These are phyloP conservation scores for Platynereis dumerilii DNA, from an alignment of 2,888 invertebrate species.

Conservation along the genomic window DNA sequence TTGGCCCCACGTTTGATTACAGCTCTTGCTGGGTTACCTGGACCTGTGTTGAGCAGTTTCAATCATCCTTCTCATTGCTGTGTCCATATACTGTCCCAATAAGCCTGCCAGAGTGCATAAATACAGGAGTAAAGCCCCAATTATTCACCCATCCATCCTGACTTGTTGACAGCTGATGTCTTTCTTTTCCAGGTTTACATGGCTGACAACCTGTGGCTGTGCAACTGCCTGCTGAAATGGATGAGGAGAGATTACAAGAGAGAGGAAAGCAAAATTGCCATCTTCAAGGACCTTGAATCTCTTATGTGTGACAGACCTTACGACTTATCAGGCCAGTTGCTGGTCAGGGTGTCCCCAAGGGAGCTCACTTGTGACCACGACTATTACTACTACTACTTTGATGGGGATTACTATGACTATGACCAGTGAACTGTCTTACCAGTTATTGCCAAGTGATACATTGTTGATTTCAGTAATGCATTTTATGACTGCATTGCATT, in stretches of 20 bases:
- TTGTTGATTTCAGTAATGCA: too few species aligned
- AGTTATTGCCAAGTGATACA: too few species aligned
- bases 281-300: slow-evolving; percentile 16
- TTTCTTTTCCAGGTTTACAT: slow-evolving; percentile 11
- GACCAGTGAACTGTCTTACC: slow-evolving; percentile 10
- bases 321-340: slow-evolving; percentile 11
- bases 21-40: too few species aligned
- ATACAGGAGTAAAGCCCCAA: too few species aligned
- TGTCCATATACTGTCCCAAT: too few species aligned
- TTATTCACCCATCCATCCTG: too few species aligned
- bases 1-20: too few species aligned
- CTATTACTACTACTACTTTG: slow-evolving; percentile 32
- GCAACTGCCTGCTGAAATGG: slow-evolving; percentile 34
- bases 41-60: too few species aligned
- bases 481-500: too few species aligned
- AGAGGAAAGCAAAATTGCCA: background rate
- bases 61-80: too few species aligned
- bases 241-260: slow-evolving; percentile 22
- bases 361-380: slow-evolving; percentile 33
- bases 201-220: slow-evolving; percentile 34
- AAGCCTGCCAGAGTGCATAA: too few species aligned
- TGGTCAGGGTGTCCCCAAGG: slow-evolving; percentile 14
- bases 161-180: too few species aligned
- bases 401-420: slow-evolving; percentile 25
- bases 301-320: slow-evolving; percentile 28